phyloP scores from a whole-genome alignment of 2,113 vertebrate species.

The Climacteris rufus region DNA sequence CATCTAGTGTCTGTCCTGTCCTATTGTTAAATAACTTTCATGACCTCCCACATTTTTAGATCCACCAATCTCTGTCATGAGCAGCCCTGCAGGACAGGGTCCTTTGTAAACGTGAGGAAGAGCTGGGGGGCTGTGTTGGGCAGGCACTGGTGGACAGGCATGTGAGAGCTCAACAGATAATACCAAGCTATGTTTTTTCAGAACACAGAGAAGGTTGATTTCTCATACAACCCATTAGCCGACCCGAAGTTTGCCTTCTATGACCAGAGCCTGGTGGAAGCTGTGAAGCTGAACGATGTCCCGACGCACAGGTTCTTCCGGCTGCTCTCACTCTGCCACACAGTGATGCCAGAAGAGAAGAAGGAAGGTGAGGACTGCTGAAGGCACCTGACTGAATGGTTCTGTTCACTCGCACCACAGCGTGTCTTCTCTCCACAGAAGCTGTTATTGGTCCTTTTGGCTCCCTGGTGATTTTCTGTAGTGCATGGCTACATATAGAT shows the following conservation, averaged over 20 bases:
- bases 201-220: conserved; percentile 83
- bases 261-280: conserved; percentile 83
- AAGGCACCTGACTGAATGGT: not conserved
- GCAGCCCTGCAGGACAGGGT: not conserved
- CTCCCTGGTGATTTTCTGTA: not conserved
- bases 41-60: not conserved
- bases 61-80: not conserved
- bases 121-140: not conserved
- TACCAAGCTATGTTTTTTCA: conserved; percentile 45
- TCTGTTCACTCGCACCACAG: not conserved
- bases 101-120: not conserved
- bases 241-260: conserved; percentile 90
- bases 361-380: conserved; percentile 77
- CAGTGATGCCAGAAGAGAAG: conserved; percentile 93
- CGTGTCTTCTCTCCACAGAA: not conserved
- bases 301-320: conserved; percentile 84
- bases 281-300: conserved; percentile 69
- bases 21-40: not conserved
- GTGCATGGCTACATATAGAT: not conserved
- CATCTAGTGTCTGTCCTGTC: not conserved
- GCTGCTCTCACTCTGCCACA: conserved; percentile 90
- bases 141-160: not conserved
- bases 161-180: not conserved
- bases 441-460: not conserved
- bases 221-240: conserved; percentile 85